Conservation (phyloP, 2,113 vertebrate genomes). For the Triplophysa tibetana region DNA sequence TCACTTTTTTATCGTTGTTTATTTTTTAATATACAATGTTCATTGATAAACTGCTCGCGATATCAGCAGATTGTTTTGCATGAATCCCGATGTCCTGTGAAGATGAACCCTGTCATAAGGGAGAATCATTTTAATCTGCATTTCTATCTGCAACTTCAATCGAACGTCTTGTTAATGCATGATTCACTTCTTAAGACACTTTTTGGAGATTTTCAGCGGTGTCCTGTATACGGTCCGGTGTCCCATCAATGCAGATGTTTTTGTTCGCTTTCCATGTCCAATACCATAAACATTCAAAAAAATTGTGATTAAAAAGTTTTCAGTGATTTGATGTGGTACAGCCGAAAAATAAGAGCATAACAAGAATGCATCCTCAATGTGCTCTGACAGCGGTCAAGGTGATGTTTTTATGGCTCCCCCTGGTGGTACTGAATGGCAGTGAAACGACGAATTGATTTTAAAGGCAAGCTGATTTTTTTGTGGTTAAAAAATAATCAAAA, state of each 20-base stretch:
- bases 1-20: not conserved
- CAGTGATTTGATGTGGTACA: not conserved
- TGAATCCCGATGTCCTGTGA: not conserved
- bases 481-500: too few relatives aligned
- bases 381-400: not conserved
- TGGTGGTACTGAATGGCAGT: not conserved
- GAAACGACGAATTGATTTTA: not conserved
- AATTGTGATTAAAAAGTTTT: not conserved
- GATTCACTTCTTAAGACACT: not conserved
- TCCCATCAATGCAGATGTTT: not conserved
- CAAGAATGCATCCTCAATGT: not conserved
- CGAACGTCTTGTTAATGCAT: not conserved
- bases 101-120: not conserved
- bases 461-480: not conserved
- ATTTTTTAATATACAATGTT: not conserved
- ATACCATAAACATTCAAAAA: not conserved
- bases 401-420: conserved; percentile 4
- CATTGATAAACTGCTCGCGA: too few relatives aligned
- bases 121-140: not conserved
- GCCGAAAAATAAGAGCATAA: too few relatives aligned
- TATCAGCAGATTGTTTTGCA: not conserved
- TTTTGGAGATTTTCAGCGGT: not conserved
- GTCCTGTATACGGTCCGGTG: too few relatives aligned
- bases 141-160: not conserved
- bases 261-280: not conserved